phyloP scores from a whole-genome alignment of 1,140 invertebrate genomes.

The Agraylea sexmaculata region DNA sequence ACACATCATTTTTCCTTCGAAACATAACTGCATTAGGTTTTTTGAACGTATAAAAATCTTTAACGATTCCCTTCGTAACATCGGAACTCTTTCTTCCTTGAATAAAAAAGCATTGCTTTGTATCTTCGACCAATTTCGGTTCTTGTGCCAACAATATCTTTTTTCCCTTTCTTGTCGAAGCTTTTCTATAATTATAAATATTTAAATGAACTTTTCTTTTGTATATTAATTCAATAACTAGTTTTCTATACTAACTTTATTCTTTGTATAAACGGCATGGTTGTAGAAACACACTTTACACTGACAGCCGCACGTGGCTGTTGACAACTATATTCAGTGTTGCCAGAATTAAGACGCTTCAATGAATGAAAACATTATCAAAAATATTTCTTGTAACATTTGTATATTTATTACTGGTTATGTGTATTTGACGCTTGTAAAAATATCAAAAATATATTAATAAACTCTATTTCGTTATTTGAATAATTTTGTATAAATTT shows the following conservation, averaged over 20 bases:
- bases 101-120: constrained; percentile 74
- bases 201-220: neutral
- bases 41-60: constrained; percentile 81
- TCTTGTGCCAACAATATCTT: constrained; percentile 67
- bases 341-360: neutral
- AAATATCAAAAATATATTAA: neutral
- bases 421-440: neutral
- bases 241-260: constrained; percentile 31
- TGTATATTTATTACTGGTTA: neutral
- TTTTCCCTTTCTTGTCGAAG: constrained; percentile 82
- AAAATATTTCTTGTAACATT: neutral
- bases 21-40: constrained; percentile 72
- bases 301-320: neutral
- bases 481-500: neutral
- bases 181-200: constrained; percentile 52
- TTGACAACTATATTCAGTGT: neutral
- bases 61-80: constrained; percentile 59
- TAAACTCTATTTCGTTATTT: neutral
- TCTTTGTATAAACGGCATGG: constrained; percentile 36
- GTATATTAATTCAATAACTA: no score
- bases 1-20: constrained; percentile 69
- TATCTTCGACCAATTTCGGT: constrained; percentile 81
- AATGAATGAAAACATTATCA: neutral
- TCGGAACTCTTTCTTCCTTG: constrained; percentile 77
- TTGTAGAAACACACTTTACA: neutral